These are phyloP conservation scores for Xyliphius kryptos DNA, from an alignment of 2,113 vertebrate genomes.

Conservation along the genomic window DNA sequence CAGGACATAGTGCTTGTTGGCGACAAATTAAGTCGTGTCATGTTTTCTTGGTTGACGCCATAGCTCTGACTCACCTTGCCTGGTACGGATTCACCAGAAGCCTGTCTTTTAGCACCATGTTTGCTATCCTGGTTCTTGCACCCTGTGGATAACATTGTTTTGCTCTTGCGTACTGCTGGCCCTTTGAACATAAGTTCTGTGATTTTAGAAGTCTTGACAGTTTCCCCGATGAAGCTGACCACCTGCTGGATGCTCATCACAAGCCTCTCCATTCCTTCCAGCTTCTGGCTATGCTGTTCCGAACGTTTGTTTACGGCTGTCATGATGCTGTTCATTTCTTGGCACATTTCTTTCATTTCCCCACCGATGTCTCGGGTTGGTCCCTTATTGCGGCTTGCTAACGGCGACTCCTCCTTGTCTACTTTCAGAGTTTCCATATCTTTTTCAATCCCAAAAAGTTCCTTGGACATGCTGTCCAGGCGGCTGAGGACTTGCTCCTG, in stretches of 20 bases:
- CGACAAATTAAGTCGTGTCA: too few species aligned
- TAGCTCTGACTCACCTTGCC: conserved; percentile 70
- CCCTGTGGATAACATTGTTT: conserved; percentile 18
- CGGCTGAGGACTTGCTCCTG: conserved; percentile 76
- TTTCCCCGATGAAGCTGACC: conserved; percentile 74
- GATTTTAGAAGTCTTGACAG: conserved; percentile 69
- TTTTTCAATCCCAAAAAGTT: conserved; percentile 70
- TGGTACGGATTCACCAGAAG: conserved; percentile 44
- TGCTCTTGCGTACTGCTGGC: conserved; percentile 49
- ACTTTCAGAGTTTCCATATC: conserved; percentile 70
- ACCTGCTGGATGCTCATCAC: conserved; percentile 77
- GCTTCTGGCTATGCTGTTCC: conserved; percentile 73
- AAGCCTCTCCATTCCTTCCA: conserved; percentile 77
- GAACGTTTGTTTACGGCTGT: conserved; percentile 70
- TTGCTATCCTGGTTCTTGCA: conserved; percentile 53
- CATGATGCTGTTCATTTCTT: conserved; percentile 77
- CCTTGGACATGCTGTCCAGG: conserved; percentile 73
- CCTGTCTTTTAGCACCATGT: conserved; percentile 53
- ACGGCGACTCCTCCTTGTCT: conserved; percentile 61
- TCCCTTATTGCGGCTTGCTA: conserved; percentile 37
- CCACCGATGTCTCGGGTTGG: conserved; percentile 41
- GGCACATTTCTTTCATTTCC: conserved; percentile 68
- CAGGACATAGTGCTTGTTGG: too few species aligned
- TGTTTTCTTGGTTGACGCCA: too few species aligned
- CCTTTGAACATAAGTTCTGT: conserved; percentile 68